These are phyloP conservation scores for Hydropsyche betteni DNA, from an alignment of 2,888 invertebrate genomes.

Conservation along the genomic window DNA sequence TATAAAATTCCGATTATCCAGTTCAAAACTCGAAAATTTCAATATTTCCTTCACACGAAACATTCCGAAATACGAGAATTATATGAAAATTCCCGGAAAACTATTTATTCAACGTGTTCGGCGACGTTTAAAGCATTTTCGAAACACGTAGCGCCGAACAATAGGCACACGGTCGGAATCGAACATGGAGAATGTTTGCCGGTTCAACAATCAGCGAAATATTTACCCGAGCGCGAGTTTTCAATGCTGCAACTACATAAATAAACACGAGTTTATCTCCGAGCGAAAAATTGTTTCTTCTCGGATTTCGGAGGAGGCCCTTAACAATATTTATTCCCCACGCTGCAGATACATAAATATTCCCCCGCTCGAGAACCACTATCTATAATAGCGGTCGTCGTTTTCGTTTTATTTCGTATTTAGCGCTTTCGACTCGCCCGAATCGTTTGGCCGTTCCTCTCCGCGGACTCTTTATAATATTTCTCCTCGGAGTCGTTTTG, in stretches of 20 bases:
- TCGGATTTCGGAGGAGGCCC: not conserved
- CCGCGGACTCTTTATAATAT: not conserved
- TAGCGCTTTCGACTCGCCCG: not conserved
- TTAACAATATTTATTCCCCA: not conserved
- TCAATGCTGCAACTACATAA: not conserved
- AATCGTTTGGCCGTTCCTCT: not conserved
- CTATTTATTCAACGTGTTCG: too few species aligned
- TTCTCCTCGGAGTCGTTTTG: too few species aligned
- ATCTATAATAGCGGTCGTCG: not conserved
- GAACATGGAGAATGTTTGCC: not conserved
- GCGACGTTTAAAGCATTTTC: not conserved
- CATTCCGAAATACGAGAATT: too few species aligned
- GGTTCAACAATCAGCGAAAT: slow-evolving; percentile 25
- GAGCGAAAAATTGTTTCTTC: not conserved
- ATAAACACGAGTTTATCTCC: not conserved
- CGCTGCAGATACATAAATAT: not conserved
- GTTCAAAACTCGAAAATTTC: not conserved
- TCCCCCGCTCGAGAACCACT: not conserved
- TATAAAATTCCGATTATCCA: not conserved
- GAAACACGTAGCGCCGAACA: too few species aligned
- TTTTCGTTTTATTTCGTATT: too few species aligned
- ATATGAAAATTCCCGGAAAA: too few species aligned
- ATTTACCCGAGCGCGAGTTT: slow-evolving; percentile 6
- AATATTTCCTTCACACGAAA: too few species aligned
- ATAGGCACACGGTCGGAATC: too few species aligned